These are phyloP conservation scores for Myotis yumanensis DNA, from an alignment of 2,113 vertebrate species.

Conservation along the genomic window DNA sequence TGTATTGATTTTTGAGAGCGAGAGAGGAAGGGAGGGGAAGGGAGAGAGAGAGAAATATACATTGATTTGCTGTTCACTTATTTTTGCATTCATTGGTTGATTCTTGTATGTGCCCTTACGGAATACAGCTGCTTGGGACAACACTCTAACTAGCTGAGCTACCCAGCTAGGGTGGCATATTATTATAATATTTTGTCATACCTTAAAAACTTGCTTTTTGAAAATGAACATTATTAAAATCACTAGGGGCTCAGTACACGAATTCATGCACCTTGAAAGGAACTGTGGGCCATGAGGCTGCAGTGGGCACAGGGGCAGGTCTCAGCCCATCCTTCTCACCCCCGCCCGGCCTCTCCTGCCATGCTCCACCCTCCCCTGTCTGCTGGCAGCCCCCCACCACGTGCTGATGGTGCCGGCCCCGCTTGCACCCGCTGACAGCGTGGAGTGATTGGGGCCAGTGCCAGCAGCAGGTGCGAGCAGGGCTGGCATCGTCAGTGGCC, in stretches of 20 bases:
- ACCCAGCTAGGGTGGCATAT: not conserved
- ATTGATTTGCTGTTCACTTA: not conserved
- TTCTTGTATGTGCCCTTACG: not conserved
- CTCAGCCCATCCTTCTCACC: too few relatives aligned
- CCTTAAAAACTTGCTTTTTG: not conserved
- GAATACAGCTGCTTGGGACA: not conserved
- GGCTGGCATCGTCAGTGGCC: too few relatives aligned
- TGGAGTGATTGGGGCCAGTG: too few relatives aligned
- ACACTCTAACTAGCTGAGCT: not conserved
- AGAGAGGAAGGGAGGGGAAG: not conserved
- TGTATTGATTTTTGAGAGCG: not conserved
- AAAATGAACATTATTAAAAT: not conserved
- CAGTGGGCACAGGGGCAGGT: too few relatives aligned
- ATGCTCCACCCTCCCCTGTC: accelerated
- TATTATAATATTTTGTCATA: not conserved
- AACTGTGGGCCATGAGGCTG: too few relatives aligned
- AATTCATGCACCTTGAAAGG: too few relatives aligned
- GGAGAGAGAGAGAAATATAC: not conserved
- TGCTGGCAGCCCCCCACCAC: too few relatives aligned
- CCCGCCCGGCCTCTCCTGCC: too few relatives aligned
- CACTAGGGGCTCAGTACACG: too few relatives aligned
- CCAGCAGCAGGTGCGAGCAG: too few relatives aligned
- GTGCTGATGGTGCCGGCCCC: too few relatives aligned
- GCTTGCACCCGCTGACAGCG: too few relatives aligned
- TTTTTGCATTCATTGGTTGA: not conserved